Base-by-base conservation (phyloP, 2,888 invertebrate genomes). In the Tetrapedia diversipes region DNA sequence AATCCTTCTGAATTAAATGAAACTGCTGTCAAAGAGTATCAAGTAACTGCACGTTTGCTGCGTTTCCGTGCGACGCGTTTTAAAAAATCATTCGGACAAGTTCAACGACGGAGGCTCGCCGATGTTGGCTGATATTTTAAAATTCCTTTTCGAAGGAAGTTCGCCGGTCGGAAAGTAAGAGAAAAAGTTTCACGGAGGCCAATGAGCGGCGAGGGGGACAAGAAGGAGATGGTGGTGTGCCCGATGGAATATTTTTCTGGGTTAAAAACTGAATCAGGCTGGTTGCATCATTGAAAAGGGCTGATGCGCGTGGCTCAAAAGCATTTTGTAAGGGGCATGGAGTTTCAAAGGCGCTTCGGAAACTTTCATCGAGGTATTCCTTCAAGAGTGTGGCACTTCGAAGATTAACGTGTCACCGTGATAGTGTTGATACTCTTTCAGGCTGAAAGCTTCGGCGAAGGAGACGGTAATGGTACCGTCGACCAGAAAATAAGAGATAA, bases 381-480 rank as follows among this genome's bases (percentile, higher is more conserved):
- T 65, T 61, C 47, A 68, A 69, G 59, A 67, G 77, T 69, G 77
- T 77, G 60, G 59, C 65, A 77, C 69, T 77, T 69, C 69, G 69
- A 69, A 77, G 77, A 77, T 77, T 76, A 77, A 76, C 63, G 69
- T 69, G 60, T 77, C 65, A 69, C 69, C 68, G 56, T 76, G 75
- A 65, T 53, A 68, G 63, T 68, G 77, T 76, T 76, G 77, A 75
- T 75, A 75, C 75, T 54, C 75, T 75, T 75, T 75, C 65, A 54
- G 10, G 45, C 47, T 60, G 75, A 54, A 64, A 75, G 65, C 65
- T 65, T 41, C 47, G 32, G 27, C 14, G 76, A 54, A 56, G 63
- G 27, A n/a, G 51, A 51, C 16, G 39, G 54, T 43, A 60, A 65
- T 59, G 75, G 41, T 10, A 43, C 59, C 47, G 75, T 75, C 65